Base-by-base conservation (phyloP, 2,113 vertebrate genomes). In the Neolamprologus brichardi region DNA sequence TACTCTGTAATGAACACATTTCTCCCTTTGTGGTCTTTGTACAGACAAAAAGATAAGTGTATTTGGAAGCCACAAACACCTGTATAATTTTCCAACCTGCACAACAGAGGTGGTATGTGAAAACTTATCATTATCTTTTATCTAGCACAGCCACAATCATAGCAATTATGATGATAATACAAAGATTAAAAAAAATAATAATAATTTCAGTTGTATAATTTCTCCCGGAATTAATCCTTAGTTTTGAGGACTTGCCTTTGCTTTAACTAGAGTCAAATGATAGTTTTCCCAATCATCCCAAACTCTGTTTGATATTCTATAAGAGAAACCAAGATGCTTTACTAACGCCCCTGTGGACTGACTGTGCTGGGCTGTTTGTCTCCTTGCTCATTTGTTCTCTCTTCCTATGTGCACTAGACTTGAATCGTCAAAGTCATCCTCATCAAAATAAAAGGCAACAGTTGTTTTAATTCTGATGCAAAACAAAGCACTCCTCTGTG, bases 391-490 rank as follows among this genome's bases (percentile, higher is more conserved):
- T 39, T 60, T 77, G 9, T 32, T 41, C 81, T 32, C 81, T 32
- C 51, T 75, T 60, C 25, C 44, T 44, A 28, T 20, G 62, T 15
- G 8, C 18, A 53, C 60, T 12, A 25, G 17, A 83, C 34, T 53
- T 37, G 23, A 87, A 85, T 20, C 64, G 53, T 83, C 72, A 84
- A 79, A 81, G 83, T 75, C 4, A 18, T 88, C 7, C 46, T 84
- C 41, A 60, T 85, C 79, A 79, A 79, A 88, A 85, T 32, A 86
- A 81, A 75, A 84, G 79, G 72, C n/a, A 84, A 67, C 78, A 52
- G 12, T 70, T 32, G n/a, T n/a, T 56, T 86, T 56, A 79, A 88
- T 91, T 91, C 82, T 83, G 46, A 90, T 84, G 84, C 91, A 90
- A 89, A 92, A 85, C 82, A 14, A 86, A 56, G 7, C 56, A 13